Conservation (phyloP, 2,113 vertebrate species). For the Uropsilus gracilis region DNA sequence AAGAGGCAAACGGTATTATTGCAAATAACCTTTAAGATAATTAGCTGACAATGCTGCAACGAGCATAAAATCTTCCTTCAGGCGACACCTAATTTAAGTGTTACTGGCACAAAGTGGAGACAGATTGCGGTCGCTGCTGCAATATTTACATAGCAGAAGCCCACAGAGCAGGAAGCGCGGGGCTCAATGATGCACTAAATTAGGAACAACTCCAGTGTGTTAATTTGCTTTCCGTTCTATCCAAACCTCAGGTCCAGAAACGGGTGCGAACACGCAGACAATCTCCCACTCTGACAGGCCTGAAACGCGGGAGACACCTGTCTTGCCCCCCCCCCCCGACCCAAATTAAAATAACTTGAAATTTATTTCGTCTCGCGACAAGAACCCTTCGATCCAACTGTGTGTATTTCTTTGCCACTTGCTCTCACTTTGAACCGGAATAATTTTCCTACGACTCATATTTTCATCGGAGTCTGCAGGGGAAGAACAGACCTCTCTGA, state of each 20-base stretch:
- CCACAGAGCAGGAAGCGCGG: slow-evolving; percentile 96
- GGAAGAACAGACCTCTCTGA: slow-evolving; percentile 62
- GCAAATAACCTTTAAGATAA: slow-evolving; percentile 93
- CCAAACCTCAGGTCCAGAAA: slow-evolving; percentile 88
- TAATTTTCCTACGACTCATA: slow-evolving; percentile 71
- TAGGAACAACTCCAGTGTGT: slow-evolving; percentile 97
- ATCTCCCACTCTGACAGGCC: slow-evolving; percentile 82
- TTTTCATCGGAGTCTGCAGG: not conserved
- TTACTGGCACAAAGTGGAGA: slow-evolving; percentile 96
- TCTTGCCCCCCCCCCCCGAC: not conserved
- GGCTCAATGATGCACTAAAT: slow-evolving; percentile 99
- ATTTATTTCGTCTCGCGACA: slow-evolving; percentile 73
- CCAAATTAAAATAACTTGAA: slow-evolving; percentile 62
- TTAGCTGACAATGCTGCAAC: slow-evolving; percentile 91
- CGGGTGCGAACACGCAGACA: slow-evolving; percentile 83
- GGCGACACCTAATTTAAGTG: slow-evolving; percentile 96
- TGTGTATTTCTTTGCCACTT: slow-evolving; percentile 72
- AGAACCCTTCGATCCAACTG: slow-evolving; percentile 72
- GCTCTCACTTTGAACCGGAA: slow-evolving; percentile 76
- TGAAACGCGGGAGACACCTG: slow-evolving; percentile 70
- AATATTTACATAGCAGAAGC: slow-evolving; percentile 96
- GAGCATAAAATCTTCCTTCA: slow-evolving; percentile 95
- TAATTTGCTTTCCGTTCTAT: slow-evolving; percentile 92
- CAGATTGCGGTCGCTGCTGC: slow-evolving; percentile 96
- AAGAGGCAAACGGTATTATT: slow-evolving; percentile 89